Evolutionary conservation across 2,113 vertebrate genomes (phyloP).

Genomic region (Pachycephala philippinensis): DNA sequence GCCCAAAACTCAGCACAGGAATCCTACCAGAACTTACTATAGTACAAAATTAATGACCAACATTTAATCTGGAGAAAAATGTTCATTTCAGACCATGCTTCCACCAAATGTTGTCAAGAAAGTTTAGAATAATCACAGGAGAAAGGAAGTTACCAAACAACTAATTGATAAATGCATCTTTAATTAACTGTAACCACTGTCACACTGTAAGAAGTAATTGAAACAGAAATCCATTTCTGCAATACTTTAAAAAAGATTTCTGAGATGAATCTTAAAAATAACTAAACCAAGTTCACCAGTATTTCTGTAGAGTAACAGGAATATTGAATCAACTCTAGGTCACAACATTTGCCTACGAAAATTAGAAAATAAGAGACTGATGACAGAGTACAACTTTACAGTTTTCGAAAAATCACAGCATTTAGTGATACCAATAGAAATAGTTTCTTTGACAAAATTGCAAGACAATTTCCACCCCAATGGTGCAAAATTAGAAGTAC

Average conservation of each 20-base stretch:
- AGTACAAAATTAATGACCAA: neutral
- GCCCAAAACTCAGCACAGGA: slow-evolving; percentile 16
- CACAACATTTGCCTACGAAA: neutral
- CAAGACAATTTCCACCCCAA: neutral
- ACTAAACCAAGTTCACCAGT: neutral
- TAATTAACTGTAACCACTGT: neutral
- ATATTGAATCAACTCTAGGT: neutral
- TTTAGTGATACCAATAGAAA: neutral
- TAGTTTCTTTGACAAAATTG: neutral
- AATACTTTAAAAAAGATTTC: neutral
- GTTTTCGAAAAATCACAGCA: neutral
- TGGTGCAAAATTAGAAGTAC: neutral
- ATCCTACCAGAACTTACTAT: neutral
- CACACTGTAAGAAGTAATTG: neutral
- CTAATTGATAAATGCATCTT: neutral
- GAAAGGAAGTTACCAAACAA: neutral
- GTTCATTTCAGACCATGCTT: neutral
- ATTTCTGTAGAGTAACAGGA: neutral
- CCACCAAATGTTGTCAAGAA: neutral
- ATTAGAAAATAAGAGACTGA: neutral
- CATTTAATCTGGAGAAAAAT: neutral
- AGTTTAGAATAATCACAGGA: neutral
- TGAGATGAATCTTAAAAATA: neutral
- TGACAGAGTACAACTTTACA: neutral
- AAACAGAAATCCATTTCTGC: neutral